Evolutionary conservation across 30 jellyfish, hydroid and myxozoan genomes (phyloP).

Genomic region (Turritopsis rubra): DNA sequence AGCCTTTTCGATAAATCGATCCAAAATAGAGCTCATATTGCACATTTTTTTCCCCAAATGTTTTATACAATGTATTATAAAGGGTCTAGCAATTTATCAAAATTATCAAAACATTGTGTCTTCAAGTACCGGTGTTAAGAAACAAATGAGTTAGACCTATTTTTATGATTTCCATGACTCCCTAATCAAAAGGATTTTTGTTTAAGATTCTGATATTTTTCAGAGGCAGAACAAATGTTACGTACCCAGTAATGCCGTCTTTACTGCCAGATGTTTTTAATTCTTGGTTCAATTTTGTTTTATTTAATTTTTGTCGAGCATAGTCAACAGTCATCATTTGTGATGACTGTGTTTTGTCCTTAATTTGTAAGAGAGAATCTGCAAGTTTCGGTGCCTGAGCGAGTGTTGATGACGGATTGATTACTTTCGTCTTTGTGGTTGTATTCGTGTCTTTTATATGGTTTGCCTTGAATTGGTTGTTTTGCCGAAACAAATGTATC

Average conservation of each 20-base stretch:
- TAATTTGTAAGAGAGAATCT: neutral
- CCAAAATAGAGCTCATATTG: neutral
- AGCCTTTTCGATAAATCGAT: neutral
- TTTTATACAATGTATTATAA: neutral
- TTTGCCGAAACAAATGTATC: constrained; percentile 1
- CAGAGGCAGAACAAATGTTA: neutral
- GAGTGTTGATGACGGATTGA: neutral
- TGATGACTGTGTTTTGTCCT: neutral
- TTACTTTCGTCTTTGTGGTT: neutral
- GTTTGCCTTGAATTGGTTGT: neutral
- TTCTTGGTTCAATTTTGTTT: neutral
- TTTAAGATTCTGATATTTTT: no score
- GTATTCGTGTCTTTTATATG: neutral
- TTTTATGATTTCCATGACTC: neutral
- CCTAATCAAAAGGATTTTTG: neutral
- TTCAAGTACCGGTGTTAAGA: neutral
- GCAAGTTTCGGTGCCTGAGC: neutral
- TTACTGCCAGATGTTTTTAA: neutral
- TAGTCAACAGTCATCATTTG: neutral
- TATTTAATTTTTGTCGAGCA: neutral
- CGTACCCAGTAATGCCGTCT: neutral
- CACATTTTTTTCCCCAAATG: neutral
- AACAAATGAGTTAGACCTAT: neutral
- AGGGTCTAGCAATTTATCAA: no score
- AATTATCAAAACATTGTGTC: neutral